These are phyloP conservation scores for Mormyrops boulengeri DNA, from an alignment of 2,797 vertebrate genomes.

Conservation along the genomic window DNA sequence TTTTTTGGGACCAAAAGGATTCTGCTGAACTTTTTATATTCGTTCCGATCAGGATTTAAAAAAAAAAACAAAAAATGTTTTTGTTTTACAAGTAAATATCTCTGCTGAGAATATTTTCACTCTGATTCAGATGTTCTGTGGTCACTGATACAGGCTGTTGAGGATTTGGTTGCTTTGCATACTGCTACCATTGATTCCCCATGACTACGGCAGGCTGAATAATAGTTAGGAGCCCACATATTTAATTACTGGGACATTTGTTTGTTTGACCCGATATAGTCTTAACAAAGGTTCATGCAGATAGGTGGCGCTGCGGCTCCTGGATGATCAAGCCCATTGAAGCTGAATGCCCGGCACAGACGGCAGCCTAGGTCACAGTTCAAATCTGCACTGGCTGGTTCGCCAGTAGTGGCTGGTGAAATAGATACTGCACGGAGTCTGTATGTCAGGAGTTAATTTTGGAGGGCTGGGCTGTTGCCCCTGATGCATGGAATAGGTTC, in stretches of 20 bases:
- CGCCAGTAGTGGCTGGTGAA: neutral
- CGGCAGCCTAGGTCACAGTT: neutral
- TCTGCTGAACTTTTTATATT: slow-evolving; percentile 26
- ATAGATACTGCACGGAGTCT: neutral
- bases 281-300: neutral
- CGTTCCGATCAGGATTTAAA: neutral
- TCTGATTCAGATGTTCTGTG: neutral
- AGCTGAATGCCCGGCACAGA: neutral
- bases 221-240: neutral
- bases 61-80: neutral
- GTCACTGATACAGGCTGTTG: neutral
- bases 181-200: neutral
- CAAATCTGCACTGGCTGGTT: neutral
- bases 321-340: neutral
- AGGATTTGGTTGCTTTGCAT: neutral
- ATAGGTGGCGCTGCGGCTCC: neutral
- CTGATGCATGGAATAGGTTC: neutral
- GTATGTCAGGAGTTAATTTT: neutral
- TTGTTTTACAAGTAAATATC: slow-evolving; percentile 12
- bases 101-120: neutral
- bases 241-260: neutral
- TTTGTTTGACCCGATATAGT: neutral
- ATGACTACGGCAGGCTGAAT: neutral
- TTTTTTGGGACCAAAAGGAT: slow-evolving; percentile 37
- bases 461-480: neutral